Evolutionary conservation across 2,888 invertebrate genomes (phyloP), one percentile per base, ranked within the genome.

Genomic region (Barypeithes pellucidus): DNA sequence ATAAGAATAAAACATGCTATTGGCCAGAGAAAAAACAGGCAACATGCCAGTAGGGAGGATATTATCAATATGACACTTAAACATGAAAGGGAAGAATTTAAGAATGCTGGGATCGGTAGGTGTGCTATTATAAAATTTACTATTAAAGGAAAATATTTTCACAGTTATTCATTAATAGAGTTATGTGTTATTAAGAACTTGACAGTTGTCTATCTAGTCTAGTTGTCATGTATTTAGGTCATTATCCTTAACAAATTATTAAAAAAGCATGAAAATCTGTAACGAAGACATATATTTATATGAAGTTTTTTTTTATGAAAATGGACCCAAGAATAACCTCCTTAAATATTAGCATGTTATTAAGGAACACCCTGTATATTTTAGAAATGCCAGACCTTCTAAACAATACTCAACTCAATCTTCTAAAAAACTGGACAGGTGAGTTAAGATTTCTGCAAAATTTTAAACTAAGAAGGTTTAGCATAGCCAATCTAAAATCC

Each of bases 31-130:
- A 92, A 91, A 79, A 91, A 90, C 77, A 88, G 91, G 12, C 95
- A 95, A 81, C 95, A 96, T 85, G 93, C 92, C 0, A 92, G 92
- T 77, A 89, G 96, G 73, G 92, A 94, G 85, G 93, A 94, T 85
- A 89, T 93, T 9, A 92, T 96, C 54, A 91, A 90, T 80, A 91
- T 95, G 80, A 94, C 93, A 0, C 88, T 92, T 76, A 91, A 94
- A 80, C 89, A 89, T 63, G 96, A 96, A 80, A 86, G 80, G 8
- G 90, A 91, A 75, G 95, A 96, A 82, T 96, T 92, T 82, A 88
- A 91, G 73, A 90, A 91, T 0, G 93, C 93, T 81, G 96, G 96
- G 29, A 86, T 95, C 80, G 85, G 83, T 83, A 81, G 59, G 87
- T 88, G 87, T 36, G n/a, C n/a, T n/a, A 33, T 5, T 33, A 33